These are phyloP conservation scores for Salticus scenicus DNA, from an alignment of 2,888 invertebrate genomes.

Conservation along the genomic window DNA sequence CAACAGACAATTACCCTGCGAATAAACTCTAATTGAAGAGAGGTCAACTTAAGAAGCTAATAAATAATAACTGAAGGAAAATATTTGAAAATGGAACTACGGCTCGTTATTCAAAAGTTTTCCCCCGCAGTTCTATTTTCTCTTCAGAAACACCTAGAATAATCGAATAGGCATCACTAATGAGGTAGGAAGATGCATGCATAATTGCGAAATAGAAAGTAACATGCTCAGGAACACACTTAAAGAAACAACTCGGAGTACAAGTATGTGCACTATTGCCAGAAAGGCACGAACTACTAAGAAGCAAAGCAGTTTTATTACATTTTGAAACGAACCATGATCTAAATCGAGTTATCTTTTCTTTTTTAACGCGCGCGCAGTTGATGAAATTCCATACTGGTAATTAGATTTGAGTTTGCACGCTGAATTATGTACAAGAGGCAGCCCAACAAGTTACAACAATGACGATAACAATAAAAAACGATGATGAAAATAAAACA, in stretches of 20 bases:
- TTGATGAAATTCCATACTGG: no score
- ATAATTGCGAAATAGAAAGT: constrained; percentile 1
- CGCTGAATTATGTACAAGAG: no score
- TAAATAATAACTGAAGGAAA: not conserved
- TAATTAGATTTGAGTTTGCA: no score
- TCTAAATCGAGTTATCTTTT: not conserved
- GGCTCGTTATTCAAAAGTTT: constrained; percentile 3
- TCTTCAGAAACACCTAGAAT: constrained; percentile 17
- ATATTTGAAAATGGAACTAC: not conserved
- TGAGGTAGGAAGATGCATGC: constrained; percentile 6
- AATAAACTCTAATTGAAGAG: constrained; percentile 12
- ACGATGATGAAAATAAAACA: no score
- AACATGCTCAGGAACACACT: not conserved
- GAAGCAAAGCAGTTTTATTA: not conserved
- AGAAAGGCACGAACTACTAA: not conserved
- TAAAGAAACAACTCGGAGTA: not conserved
- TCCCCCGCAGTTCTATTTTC: not conserved
- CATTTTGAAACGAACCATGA: not conserved
- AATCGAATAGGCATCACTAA: constrained; percentile 17
- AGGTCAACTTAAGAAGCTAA: constrained; percentile 8
- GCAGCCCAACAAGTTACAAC: no score
- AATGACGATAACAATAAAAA: no score
- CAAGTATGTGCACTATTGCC: not conserved
- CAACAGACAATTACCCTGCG: not conserved
- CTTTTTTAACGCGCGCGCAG: not conserved